Percentiles rank a stretch among this genome's conserved stretches.
phyloP scores from a whole-genome alignment of 2,888 invertebrate genomes.

The Temnothorax ravouxi region DNA sequence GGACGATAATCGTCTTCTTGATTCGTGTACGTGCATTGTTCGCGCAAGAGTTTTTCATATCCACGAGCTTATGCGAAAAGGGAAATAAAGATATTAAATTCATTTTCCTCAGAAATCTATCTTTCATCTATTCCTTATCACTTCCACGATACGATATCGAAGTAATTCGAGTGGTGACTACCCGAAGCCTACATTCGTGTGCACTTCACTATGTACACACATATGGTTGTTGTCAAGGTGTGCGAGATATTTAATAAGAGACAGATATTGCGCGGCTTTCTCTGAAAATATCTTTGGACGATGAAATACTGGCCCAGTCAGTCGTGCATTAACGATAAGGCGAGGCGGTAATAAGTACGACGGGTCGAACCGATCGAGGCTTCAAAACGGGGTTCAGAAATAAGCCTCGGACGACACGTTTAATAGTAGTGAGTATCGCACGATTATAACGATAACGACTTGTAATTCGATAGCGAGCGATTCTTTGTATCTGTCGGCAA shows the following conservation, averaged over 20 bases:
- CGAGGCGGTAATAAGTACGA: slow-evolving; percentile 43
- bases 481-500: background rate
- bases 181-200: background rate
- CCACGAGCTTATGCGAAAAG: background rate
- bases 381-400: slow-evolving; percentile 65
- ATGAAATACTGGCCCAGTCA: slow-evolving; percentile 64
- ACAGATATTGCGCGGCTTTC: background rate
- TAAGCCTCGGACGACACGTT: slow-evolving; percentile 78
- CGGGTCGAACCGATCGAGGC: slow-evolving; percentile 40
- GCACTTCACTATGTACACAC: background rate
- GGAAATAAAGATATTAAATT: background rate
- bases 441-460: background rate
- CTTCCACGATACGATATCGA: background rate
- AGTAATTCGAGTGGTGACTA: background rate
- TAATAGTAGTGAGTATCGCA: slow-evolving; percentile 79
- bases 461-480: background rate
- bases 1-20: background rate
- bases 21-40: background rate
- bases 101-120: background rate
- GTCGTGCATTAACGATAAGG: slow-evolving; percentile 23
- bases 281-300: slow-evolving; percentile 13
- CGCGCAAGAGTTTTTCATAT: slow-evolving; percentile 25
- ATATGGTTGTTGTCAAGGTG: background rate
- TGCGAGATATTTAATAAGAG: background rate
- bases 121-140: background rate